Evolutionary conservation across 2,113 vertebrate species (phyloP), one percentile per base, ranked within the genome.

Genomic region (Petaurus breviceps): DNA sequence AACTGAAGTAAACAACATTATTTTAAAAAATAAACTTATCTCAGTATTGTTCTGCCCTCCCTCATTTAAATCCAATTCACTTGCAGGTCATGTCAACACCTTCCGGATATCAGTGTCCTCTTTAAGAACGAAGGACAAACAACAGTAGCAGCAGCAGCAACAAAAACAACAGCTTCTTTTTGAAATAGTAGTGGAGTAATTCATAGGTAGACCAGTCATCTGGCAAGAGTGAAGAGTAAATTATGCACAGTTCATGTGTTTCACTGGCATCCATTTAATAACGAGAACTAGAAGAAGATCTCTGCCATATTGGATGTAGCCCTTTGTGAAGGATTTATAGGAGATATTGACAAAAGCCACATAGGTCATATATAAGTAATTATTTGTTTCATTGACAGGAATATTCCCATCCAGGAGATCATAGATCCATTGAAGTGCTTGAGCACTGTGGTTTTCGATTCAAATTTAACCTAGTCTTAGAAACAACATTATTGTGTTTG

Each of bases 1-100:
- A 95, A 26, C 14, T 93, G 92, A 95, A 92, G 9, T 89, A 61
- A 91, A 51, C 12, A 51, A 31, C 51, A 22, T 94, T 90, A 92
- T 84, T 91, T 90, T 24, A 68, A 51, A 55, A 90, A 89, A 68
- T 43, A 61, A 28, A n/a, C 25, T 91, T 3, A 77, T 93, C 89
- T 54, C 24, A 10, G 53, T 50, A 91, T 37, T 93, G 54, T 49
- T 57, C 92, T 50, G 50, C 51, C 51, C 51, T 52, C 14, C 51
- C 51, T 52, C 51, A 52, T 52, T 52, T 2, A 16, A 16, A 52
- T 52, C 12, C 51, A 52, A 52, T 52, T 52, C 51, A 52, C 51
- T 52, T 16, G 51, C 51, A 52, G 12, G 3, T 52, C 51, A 52
- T 16, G 51, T 3, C 14, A 52, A 2, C 51, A 51, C 12, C 51